Percentiles rank a stretch among this genome's conserved stretches.
Evolutionary conservation across 1,140 invertebrate genomes (phyloP).

Genomic region (Drosophila lacertosa): DNA sequence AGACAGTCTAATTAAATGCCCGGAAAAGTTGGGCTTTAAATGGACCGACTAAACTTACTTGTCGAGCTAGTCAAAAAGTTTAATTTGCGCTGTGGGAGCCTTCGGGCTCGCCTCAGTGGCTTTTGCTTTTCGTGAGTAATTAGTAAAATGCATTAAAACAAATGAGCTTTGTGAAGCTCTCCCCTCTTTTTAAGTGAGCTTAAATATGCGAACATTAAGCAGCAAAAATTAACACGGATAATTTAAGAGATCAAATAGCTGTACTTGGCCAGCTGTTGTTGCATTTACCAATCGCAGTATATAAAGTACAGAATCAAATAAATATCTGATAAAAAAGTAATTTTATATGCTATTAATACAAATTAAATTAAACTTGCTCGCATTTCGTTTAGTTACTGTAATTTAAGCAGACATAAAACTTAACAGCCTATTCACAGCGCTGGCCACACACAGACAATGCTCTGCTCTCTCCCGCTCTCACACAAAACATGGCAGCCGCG

Average conservation of each 20-base stretch:
- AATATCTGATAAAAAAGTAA: neutral
- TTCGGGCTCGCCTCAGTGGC: conserved; percentile 13
- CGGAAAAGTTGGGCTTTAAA: conserved; percentile 69
- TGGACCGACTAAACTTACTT: conserved; percentile 63
- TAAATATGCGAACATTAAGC: conserved; percentile 11
- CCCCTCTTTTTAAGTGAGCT: neutral
- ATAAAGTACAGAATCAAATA: neutral
- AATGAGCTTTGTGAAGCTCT: conserved; percentile 47
- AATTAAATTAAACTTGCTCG: conserved; percentile 22
- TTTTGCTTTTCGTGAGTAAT: conserved; percentile 59
- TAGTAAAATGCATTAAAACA: conserved; percentile 80
- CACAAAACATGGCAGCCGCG: conserved; percentile 25
- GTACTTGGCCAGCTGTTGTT: neutral
- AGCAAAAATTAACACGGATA: conserved; percentile 34
- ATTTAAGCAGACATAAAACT: conserved; percentile 39
- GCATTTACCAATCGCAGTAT: neutral
- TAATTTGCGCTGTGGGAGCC: conserved; percentile 54
- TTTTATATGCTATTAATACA: conserved; percentile 8
- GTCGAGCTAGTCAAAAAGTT: conserved; percentile 71
- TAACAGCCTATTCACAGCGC: conserved; percentile 37
- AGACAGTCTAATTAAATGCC: conserved; percentile 62
- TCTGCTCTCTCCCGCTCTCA: conserved; percentile 1
- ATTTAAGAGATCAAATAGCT: conserved; percentile 17
- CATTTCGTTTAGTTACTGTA: conserved; percentile 39
- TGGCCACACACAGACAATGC: conserved; percentile 21